These are phyloP conservation scores for Tachysurus vachellii DNA, from an alignment of 2,113 vertebrate genomes.

Conservation along the genomic window DNA sequence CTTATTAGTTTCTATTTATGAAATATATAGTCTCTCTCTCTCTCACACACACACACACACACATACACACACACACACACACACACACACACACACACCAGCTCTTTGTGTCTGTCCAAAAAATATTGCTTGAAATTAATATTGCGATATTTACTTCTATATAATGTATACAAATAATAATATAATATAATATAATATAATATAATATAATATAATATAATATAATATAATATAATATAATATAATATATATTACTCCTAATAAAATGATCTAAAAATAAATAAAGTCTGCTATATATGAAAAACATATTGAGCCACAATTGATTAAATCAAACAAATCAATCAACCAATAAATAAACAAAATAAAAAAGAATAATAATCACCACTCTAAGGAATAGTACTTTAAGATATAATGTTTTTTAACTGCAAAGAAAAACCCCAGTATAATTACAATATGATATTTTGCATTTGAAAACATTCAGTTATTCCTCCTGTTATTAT, in stretches of 20 bases:
- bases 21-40: too few relatives aligned
- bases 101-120: neutral
- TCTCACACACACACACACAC: neutral
- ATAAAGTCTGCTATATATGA: neutral
- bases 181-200: neutral
- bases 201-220: too few relatives aligned
- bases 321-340: too few relatives aligned
- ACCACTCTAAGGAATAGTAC: neutral
- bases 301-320: neutral
- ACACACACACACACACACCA: neutral
- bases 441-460: neutral
- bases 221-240: too few relatives aligned
- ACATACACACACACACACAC: slow-evolving; percentile 5
- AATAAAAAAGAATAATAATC: neutral
- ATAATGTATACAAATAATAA: neutral
- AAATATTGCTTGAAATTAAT: neutral
- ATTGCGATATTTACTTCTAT: neutral
- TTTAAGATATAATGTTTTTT: neutral
- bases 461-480: neutral
- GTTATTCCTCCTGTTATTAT: neutral
- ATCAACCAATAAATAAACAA: neutral
- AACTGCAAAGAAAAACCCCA: neutral
- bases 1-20: neutral
- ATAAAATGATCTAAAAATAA: neutral
- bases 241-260: too few relatives aligned